Conservation (phyloP, 2,113 vertebrate genomes). For the Penelope pileata region DNA sequence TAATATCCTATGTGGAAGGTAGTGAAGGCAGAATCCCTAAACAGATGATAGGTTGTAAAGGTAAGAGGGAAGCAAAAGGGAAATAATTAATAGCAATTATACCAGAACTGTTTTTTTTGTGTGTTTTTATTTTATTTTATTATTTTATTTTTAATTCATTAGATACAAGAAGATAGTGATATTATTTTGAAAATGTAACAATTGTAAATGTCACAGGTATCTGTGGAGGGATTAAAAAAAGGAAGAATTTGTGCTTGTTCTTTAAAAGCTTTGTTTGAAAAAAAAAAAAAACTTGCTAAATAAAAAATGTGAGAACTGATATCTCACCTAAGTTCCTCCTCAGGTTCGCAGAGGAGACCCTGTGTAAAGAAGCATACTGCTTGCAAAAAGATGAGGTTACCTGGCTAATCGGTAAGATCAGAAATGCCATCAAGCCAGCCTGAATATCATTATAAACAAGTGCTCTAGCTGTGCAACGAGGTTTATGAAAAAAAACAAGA, state of each 20-base stretch:
- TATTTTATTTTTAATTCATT: not conserved
- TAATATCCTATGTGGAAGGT: not conserved
- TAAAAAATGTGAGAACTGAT: not conserved
- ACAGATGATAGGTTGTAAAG: accelerated
- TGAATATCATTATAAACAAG: not conserved
- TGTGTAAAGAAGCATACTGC: not conserved
- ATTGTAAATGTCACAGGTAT: not conserved
- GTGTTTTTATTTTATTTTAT: too few species aligned
- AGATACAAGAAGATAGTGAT: not conserved
- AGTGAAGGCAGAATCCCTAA: not conserved
- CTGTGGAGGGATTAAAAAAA: not conserved
- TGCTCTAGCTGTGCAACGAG: not conserved
- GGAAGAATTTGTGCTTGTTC: not conserved
- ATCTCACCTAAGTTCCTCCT: accelerated
- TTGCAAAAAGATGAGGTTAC: not conserved
- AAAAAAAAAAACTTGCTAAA: not conserved
- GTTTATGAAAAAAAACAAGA: not conserved
- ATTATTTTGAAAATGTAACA: not conserved
- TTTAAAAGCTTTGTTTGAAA: not conserved
- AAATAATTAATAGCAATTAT: not conserved
- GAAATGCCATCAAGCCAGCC: not conserved
- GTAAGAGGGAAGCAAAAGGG: not conserved
- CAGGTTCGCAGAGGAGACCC: not conserved
- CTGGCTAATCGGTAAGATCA: not conserved
- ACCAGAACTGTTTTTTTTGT: not conserved